Evolutionary conservation across 2,888 invertebrate genomes (phyloP).

Genomic region (Megastigmus dorsalis): DNA sequence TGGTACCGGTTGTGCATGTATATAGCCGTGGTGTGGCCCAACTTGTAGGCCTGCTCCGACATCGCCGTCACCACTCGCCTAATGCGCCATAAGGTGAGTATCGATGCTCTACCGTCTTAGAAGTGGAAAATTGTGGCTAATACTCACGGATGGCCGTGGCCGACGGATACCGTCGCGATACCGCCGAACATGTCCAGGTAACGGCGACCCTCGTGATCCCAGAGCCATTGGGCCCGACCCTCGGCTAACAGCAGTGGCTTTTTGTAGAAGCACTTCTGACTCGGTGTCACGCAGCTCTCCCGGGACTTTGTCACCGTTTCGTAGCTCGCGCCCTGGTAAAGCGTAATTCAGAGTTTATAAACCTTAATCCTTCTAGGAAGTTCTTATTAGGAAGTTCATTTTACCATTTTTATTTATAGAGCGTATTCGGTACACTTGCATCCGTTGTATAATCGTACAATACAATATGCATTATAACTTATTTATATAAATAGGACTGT

Average conservation of each 20-base stretch:
- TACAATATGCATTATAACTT: neutral
- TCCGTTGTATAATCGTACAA: neutral
- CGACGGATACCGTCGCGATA: slow-evolving; percentile 97
- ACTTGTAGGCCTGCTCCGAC: slow-evolving; percentile 84
- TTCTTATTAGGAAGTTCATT: too few relatives aligned
- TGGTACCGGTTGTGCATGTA: slow-evolving; percentile 93
- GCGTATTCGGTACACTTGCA: neutral
- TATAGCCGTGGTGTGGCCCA: slow-evolving; percentile 95
- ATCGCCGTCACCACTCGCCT: slow-evolving; percentile 91
- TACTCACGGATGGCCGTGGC: slow-evolving; percentile 97
- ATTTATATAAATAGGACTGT: neutral
- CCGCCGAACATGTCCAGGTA: slow-evolving; percentile 98
- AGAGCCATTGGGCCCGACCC: slow-evolving; percentile 95
- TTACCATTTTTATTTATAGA: too few relatives aligned
- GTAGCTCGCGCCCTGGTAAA: slow-evolving; percentile 76
- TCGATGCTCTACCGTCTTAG: neutral
- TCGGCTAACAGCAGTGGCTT: slow-evolving; percentile 89
- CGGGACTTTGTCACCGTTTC: slow-evolving; percentile 79
- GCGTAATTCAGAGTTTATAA: neutral
- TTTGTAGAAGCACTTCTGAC: slow-evolving; percentile 84
- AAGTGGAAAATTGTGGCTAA: neutral
- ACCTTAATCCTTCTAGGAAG: too few relatives aligned
- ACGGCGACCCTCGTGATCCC: slow-evolving; percentile 87
- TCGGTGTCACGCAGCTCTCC: slow-evolving; percentile 81
- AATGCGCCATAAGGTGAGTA: neutral